Evolutionary conservation across 2,888 invertebrate genomes (phyloP).

Genomic region (Neoascia interrupta): DNA sequence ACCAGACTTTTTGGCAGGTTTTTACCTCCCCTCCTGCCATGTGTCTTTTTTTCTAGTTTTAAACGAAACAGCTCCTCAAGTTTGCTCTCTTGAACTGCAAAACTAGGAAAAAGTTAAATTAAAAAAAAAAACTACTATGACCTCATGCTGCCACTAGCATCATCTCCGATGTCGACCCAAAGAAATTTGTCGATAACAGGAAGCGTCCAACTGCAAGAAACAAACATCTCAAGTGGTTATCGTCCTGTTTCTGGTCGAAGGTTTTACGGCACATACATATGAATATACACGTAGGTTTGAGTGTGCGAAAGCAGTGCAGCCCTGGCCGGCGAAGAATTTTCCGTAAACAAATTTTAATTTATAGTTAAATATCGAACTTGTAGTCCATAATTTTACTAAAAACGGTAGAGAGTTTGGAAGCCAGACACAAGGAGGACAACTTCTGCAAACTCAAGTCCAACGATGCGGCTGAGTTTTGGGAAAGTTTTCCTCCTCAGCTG

Average conservation of each 20-base stretch:
- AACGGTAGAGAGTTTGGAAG: conserved; percentile 14
- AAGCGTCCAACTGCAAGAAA: conserved; percentile 64
- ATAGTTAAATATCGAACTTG: conserved; percentile 65
- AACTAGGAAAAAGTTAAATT: background rate
- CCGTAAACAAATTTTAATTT: conserved; percentile 69
- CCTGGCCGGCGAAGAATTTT: conserved; percentile 38
- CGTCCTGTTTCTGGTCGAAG: background rate
- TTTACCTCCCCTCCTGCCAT: background rate
- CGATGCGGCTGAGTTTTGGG: background rate
- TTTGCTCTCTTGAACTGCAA: conserved; percentile 47
- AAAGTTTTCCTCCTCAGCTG: conserved; percentile 35
- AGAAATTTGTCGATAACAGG: conserved; percentile 67
- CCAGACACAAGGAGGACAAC: conserved; percentile 22
- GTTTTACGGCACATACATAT: background rate
- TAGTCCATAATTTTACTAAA: conserved; percentile 62
- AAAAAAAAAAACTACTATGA: conserved; percentile 19
- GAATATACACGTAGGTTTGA: background rate
- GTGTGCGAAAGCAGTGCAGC: background rate
- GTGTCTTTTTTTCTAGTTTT: conserved; percentile 26
- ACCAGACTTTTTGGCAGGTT: conserved; percentile 47
- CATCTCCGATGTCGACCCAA: conserved; percentile 16
- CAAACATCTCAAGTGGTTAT: conserved; percentile 57
- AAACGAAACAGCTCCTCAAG: conserved; percentile 46
- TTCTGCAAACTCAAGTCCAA: conserved; percentile 37
- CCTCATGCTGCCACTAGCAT: conserved; percentile 55